Conservation (phyloP, 2,113 vertebrate genomes). For the Cranoglanis bouderius region DNA sequence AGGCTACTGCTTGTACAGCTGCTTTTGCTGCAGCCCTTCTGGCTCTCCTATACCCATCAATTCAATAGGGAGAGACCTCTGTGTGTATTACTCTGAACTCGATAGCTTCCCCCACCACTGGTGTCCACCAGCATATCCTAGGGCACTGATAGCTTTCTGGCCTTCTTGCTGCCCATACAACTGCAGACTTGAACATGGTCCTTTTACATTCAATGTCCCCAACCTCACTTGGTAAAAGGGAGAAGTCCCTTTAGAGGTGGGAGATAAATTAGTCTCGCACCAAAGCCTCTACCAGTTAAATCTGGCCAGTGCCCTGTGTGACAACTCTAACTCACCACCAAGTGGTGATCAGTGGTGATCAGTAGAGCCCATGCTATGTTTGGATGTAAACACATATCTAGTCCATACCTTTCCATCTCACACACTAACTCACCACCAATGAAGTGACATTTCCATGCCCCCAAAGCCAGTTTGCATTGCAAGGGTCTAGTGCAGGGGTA, state of each 20-base stretch:
- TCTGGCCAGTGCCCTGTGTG: background rate
- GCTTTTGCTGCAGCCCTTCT: background rate
- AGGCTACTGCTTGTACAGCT: background rate
- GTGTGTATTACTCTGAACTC: background rate
- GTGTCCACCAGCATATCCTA: background rate
- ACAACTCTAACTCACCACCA: too few species aligned
- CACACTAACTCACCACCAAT: background rate
- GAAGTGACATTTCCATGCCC: background rate
- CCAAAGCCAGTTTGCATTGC: background rate
- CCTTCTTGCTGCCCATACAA: background rate
- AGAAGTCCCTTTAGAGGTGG: background rate
- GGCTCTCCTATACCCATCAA: background rate
- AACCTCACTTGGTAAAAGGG: background rate
- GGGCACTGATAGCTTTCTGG: too few species aligned
- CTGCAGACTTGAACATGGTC: background rate
- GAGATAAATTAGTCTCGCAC: background rate
- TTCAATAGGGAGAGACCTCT: background rate
- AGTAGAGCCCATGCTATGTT: too few species aligned
- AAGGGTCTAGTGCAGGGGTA: background rate
- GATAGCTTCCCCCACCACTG: background rate
- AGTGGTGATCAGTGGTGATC: too few species aligned
- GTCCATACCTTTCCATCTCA: too few species aligned
- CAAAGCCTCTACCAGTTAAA: background rate
- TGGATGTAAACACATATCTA: too few species aligned
- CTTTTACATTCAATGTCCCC: background rate